Evolutionary conservation across 2,113 vertebrate genomes (phyloP).

Genomic region (Bubo bubo): DNA sequence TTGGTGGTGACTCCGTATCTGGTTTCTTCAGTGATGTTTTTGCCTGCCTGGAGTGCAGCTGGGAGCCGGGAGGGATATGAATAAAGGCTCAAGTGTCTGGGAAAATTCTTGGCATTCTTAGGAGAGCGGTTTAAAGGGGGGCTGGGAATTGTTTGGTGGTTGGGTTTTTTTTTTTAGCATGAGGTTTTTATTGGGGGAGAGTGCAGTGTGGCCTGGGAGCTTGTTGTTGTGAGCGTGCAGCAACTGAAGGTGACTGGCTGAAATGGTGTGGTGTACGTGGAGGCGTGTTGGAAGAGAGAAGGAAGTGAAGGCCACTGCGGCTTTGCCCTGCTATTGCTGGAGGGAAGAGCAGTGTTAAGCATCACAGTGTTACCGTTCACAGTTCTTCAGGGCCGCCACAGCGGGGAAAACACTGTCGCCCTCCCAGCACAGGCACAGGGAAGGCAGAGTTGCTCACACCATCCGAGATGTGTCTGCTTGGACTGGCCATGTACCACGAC

Average conservation of each 20-base stretch:
- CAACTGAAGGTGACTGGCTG: neutral
- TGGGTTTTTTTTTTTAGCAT: neutral
- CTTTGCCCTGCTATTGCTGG: neutral
- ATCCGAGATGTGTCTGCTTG: neutral
- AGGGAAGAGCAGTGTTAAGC: neutral
- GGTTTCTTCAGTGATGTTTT: slow-evolving; percentile 30
- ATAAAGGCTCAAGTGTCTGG: slow-evolving; percentile 71
- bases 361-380: neutral
- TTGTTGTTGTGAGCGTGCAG: neutral
- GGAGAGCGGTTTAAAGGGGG: neutral
- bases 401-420: rapidly evolving
- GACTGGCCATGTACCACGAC: neutral
- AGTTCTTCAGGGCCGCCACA: neutral
- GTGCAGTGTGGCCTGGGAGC: neutral
- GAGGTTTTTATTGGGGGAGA: neutral
- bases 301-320: neutral
- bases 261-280: rapidly evolving
- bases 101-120: slow-evolving; percentile 78
- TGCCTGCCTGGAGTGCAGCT: slow-evolving; percentile 42
- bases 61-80: slow-evolving; percentile 2
- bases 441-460: neutral
- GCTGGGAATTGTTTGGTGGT: neutral
- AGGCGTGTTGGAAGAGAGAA: neutral
- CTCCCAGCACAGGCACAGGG: rapidly evolving
- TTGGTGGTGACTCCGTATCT: neutral